A percentile compares a stretch with the other conserved stretches of the same genome.
Conservation (phyloP, 2,113 vertebrate genomes). For the Phyllopteryx taeniolatus region DNA sequence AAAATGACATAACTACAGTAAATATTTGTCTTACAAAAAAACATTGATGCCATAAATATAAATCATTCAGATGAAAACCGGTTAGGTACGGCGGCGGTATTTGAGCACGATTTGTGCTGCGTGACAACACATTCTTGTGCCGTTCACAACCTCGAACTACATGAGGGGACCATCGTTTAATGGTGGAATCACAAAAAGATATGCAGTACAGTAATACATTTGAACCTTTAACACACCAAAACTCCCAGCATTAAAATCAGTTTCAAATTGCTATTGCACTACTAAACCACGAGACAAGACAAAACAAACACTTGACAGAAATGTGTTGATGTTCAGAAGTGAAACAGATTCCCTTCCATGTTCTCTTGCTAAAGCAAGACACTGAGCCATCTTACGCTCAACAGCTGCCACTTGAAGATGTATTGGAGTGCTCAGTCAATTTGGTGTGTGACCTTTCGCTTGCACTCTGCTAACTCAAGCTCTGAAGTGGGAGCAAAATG, state of each 20-base stretch:
- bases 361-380: background rate
- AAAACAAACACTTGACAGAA: background rate
- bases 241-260: too few species aligned
- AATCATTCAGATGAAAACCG: too few species aligned
- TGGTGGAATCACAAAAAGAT: background rate
- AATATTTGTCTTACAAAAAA: too few species aligned
- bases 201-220: background rate
- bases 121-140: too few species aligned
- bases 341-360: background rate
- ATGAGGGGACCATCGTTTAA: background rate
- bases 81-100: too few species aligned
- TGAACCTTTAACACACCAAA: background rate
- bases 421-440: constrained; percentile 23
- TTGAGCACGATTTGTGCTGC: too few species aligned
- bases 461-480: background rate
- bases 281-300: too few species aligned
- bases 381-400: constrained; percentile 13
- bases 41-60: too few species aligned
- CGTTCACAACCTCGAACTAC: background rate
- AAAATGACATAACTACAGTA: too few species aligned
- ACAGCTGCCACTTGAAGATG: constrained; percentile 14
- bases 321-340: background rate
- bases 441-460: constrained; percentile 28
- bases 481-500: background rate
- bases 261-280: too few species aligned